Evolutionary conservation across 2,797 vertebrate genomes (phyloP).

Genomic region (Thalassophryne amazonica): DNA sequence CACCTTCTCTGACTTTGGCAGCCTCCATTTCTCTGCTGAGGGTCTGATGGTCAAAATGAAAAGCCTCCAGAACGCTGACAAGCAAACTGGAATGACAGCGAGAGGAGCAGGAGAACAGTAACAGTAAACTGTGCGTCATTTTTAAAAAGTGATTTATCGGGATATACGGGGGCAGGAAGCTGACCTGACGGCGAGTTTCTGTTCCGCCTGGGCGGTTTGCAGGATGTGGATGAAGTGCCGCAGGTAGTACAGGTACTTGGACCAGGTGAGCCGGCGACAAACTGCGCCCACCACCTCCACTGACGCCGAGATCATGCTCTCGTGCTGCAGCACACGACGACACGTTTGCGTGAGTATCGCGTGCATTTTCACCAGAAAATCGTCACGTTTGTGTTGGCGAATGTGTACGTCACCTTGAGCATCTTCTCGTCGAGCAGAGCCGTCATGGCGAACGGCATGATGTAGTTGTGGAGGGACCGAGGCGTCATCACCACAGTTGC

Average conservation of each 20-base stretch:
- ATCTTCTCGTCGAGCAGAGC: slow-evolving; percentile 89
- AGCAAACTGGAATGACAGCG: slow-evolving; percentile 79
- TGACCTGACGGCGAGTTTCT: slow-evolving; percentile 92
- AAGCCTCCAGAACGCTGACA: slow-evolving; percentile 90
- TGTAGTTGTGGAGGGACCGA: slow-evolving; percentile 91
- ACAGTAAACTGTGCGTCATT: background rate
- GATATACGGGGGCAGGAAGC: background rate
- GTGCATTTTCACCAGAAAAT: background rate
- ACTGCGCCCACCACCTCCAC: slow-evolving; percentile 91
- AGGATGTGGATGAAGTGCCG: slow-evolving; percentile 92
- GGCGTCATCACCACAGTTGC: slow-evolving; percentile 82
- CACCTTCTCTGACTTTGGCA: slow-evolving; percentile 80
- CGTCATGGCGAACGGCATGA: slow-evolving; percentile 94
- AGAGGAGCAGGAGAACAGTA: background rate
- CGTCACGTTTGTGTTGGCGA: background rate
- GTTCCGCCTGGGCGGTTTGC: slow-evolving; percentile 83
- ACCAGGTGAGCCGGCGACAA: slow-evolving; percentile 89
- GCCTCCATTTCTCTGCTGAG: slow-evolving; percentile 87
- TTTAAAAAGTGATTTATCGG: background rate
- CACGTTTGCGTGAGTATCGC: background rate
- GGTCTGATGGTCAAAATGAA: slow-evolving; percentile 91
- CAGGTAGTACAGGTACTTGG: slow-evolving; percentile 91
- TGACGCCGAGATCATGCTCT: slow-evolving; percentile 88
- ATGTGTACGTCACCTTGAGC: slow-evolving; percentile 81
- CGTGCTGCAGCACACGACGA: slow-evolving; percentile 77